Base-by-base conservation (phyloP, 2,797 vertebrate genomes). In the Enteromius treurensis region DNA sequence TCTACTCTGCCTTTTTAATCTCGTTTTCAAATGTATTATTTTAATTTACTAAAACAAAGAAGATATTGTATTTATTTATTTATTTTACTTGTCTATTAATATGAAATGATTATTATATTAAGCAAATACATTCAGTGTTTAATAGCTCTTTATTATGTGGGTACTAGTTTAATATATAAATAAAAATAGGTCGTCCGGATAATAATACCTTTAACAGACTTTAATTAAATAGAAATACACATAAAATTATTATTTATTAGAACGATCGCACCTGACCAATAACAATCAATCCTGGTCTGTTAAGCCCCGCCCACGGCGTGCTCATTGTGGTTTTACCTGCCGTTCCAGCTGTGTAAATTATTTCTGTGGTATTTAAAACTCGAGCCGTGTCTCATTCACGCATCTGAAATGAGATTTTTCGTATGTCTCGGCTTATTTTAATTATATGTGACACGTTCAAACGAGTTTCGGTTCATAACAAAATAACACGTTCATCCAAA, bases 311-410 rank as follows among this genome's bases (percentile, higher is more conserved):
- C 75, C 34, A 77, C 9, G 0, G 21, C 2, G 14, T 5, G 2
- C 1, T 0, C 2, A 8, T 3, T 2, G 1, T 3, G 3, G 21
- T 0, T 10, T 29, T 13, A 14, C 11, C 19, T 21, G 11, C 23
- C 5, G 17, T 64, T 64, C 76, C 29, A 47, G 40, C 10, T 5
- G 17, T 7, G 34, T 29, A 32, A 47, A 32, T 3, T 1, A 49
- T 79, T 79, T 79, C 62, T 79, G 13, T 67, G 26, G 14, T 8
- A 23, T 40, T 76, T 17, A 58, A 58, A 29, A 11, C 2, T 29
- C n/a, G 11, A 53, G 1, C 14, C 7, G 21, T 77, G 23, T 67
- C 29, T 79, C 62, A 6, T 51, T 67, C 76, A 76, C 23, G n/a
- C n/a, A 26, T 58, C 34, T 40, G 11, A 64, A 34, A 13, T 65